These are phyloP conservation scores for Loriculus beryllinus DNA, from an alignment of 2,797 vertebrate species.

Conservation along the genomic window DNA sequence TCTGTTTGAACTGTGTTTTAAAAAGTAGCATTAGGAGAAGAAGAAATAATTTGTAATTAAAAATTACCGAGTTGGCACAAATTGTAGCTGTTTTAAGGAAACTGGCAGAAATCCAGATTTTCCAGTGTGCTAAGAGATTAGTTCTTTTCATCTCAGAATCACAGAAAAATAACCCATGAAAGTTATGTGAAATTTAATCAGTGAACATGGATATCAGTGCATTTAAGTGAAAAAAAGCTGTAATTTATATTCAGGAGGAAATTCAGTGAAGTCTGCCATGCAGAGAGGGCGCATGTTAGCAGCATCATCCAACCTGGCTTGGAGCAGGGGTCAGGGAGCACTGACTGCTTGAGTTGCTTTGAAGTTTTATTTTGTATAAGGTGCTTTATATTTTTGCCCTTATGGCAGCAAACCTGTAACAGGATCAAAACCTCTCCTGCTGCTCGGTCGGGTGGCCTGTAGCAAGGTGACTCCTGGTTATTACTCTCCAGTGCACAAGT, in stretches of 20 bases:
- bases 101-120: constrained; percentile 19
- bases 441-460: neutral
- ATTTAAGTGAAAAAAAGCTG: neutral
- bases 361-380: neutral
- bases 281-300: neutral
- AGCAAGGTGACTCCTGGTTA: constrained; percentile 9
- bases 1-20: neutral
- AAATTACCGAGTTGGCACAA: constrained; percentile 10
- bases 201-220: neutral
- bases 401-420: neutral
- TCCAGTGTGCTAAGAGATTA: neutral
- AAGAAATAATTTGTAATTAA: constrained; percentile 19
- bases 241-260: neutral
- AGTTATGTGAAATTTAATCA: neutral
- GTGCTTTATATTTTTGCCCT: neutral
- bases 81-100: neutral
- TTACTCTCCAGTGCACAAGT: neutral
- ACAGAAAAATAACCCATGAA: rapidly evolving
- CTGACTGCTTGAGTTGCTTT: neutral
- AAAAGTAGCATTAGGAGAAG: neutral
- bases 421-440: neutral
- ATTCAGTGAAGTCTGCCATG: neutral
- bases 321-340: neutral
- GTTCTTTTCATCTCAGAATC: neutral
- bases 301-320: neutral